phyloP scores from a whole-genome alignment of 2,113 vertebrate species.

The Ameiurus melas region DNA sequence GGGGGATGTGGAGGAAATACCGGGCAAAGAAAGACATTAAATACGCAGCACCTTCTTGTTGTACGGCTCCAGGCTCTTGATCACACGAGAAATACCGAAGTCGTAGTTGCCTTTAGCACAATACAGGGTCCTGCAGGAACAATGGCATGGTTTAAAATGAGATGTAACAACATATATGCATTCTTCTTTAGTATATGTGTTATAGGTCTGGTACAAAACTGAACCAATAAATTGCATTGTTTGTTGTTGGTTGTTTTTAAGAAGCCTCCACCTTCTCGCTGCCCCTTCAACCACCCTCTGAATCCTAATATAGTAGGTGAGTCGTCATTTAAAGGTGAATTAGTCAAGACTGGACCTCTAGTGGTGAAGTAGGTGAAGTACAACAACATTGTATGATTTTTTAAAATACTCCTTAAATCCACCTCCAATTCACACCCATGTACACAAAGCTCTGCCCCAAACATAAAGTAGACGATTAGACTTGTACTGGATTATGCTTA shows the following conservation, averaged over 20 bases:
- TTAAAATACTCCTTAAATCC: neutral
- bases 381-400: neutral
- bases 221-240: neutral
- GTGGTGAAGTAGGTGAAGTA: neutral
- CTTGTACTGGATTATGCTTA: neutral
- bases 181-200: neutral
- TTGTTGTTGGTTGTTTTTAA: neutral
- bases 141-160: neutral
- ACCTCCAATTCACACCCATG: neutral
- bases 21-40: neutral
- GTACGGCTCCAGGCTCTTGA: slow-evolving; percentile 95
- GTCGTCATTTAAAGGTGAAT: neutral
- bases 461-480: neutral
- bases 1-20: neutral
- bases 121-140: slow-evolving; percentile 81
- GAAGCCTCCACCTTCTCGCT: neutral
- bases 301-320: neutral
- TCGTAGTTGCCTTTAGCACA: slow-evolving; percentile 97
- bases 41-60: slow-evolving; percentile 82
- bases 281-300: no score
- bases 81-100: slow-evolving; percentile 93
- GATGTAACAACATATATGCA: no score
- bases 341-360: neutral
- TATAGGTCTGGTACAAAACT: neutral
- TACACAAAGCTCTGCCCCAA: neutral